Evolutionary conservation across 2,888 invertebrate species (phyloP).

Genomic region (Neuroscelio doddi): DNA sequence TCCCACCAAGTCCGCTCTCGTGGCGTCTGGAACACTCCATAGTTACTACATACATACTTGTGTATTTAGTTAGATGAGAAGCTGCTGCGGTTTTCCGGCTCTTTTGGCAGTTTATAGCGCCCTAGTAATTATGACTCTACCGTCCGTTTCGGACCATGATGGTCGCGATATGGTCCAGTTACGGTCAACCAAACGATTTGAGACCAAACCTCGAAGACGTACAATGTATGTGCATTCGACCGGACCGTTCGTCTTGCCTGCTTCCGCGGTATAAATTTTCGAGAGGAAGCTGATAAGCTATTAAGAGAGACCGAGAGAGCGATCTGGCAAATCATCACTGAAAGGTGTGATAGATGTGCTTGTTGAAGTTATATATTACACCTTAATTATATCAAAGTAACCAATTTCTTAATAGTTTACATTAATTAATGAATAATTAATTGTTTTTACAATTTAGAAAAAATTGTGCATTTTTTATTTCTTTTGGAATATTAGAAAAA

Average conservation of each 20-base stretch:
- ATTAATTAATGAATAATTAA: too few relatives aligned
- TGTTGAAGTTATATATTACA: neutral
- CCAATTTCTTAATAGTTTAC: neutral
- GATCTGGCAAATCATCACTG: constrained; percentile 22
- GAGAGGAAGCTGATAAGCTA: constrained; percentile 24
- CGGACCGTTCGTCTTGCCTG: constrained; percentile 27
- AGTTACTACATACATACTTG: constrained; percentile 30
- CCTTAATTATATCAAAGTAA: neutral
- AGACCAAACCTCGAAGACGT: constrained; percentile 40
- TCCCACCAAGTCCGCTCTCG: constrained; percentile 44
- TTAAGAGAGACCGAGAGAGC: constrained; percentile 14
- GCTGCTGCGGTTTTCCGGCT: constrained; percentile 13
- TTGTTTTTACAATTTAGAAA: too few relatives aligned
- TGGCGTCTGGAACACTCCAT: constrained; percentile 24
- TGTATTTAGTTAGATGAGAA: constrained; percentile 30
- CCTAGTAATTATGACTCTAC: constrained; percentile 55
- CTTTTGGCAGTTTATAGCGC: constrained; percentile 45
- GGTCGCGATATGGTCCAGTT: constrained; percentile 65
- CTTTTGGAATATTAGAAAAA: too few relatives aligned
- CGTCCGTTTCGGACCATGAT: constrained; percentile 57
- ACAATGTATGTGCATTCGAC: constrained; percentile 10
- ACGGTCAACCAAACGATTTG: constrained; percentile 66
- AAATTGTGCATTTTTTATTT: too few relatives aligned
- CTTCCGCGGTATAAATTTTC: constrained; percentile 29
- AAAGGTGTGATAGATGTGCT: constrained; percentile 12